Base-by-base conservation (phyloP, 2,113 vertebrate genomes). In the Litocranius walleri region DNA sequence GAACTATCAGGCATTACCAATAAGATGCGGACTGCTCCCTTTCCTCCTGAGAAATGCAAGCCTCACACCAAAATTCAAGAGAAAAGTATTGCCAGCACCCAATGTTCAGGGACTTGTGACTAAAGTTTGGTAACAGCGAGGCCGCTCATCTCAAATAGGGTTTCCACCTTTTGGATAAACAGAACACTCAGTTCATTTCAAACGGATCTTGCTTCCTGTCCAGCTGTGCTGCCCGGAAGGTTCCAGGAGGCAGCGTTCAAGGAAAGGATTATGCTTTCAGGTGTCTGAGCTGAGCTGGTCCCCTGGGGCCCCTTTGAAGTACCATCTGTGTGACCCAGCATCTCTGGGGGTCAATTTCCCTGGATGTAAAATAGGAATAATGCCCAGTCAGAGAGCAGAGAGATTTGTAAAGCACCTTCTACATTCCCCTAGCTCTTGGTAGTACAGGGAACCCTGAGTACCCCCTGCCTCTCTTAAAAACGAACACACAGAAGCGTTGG, bases 101-200 rank as follows among this genome's bases (percentile, higher is more conserved):
- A 1, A 12, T 15, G n/a, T 43, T 67, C n/a, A 29, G 84, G 78
- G 56, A 45, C 84, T 45, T 2, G 23, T 12, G 48, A 74, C 77
- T 12, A 2, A 48, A 54, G 7, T 30, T 30, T 77, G 57, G 1
- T 11, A 23, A 48, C 33, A 27, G 81, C 62, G 71, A 40, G 78
- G 23, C 64, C 7, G 29, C 29, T 84, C 21, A 8, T 74, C 81
- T 64, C 33, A 10, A 91, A 29, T 2, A 82, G 74, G 16, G 48
- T 29, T 57, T 83, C 85, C 77, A 80, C 50, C 52, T 84, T 64
- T 27, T 62, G 64, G 74, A 62, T 15, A 88, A 89, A 90, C 25
- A 85, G 91, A 88, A 67, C 30, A 16, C 6, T 61, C 25, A 48
- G 23, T 62, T 45, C 23, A 5, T 85, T 91, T 33, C 86, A 33